Base-by-base conservation (phyloP, 2,888 invertebrate genomes). In the Drosophila nigricruria region DNA sequence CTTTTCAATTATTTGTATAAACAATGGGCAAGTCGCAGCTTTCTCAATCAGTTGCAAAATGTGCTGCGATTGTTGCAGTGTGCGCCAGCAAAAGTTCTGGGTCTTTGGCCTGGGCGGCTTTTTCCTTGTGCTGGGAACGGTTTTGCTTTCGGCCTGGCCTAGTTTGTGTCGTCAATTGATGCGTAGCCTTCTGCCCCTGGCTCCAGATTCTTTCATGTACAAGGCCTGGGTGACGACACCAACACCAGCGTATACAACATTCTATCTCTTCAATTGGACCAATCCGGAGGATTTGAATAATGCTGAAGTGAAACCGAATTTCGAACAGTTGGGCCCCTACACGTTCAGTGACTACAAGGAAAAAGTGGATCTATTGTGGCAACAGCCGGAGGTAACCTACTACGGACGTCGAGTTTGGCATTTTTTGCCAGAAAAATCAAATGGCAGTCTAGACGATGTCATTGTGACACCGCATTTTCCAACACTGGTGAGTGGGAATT, bases 171-270 rank as follows among this genome's bases (percentile, higher is more conserved):
- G 75, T 0, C 63, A 67, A 1, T 52, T 82, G n/a, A 50, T 91
- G 3, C 64, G 76, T 18, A 45, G 59, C 52, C 9, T 73, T 18
- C 92, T 97, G 87, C 93, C 93, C 1, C 90, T 97, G 40, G 92
- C 94, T 1, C 93, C 94, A 2, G 91, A 93, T 1, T 96, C 97
- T 0, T 93, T 92, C 65, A 95, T 95, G 23, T 97, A 94, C 91
- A 92, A 93, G 0, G 94, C 96, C 70, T 98, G 97, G 98, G 94
- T 94, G 66, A 95, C 96, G 79, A 96, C 96, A 0, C 97, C 97
- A 0, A 94, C 97, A 60, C 96, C 97, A 0, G 95, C 97, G 94
- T 96, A 95, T 89, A 92, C 97, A 64, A 95, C 95, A 70, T 93
- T 96, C 77, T 95, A 94, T 91, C 93, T 97, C 81, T 97, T 95